phyloP scores from a whole-genome alignment of 2,113 vertebrate species.

The Epinephelus moara region DNA sequence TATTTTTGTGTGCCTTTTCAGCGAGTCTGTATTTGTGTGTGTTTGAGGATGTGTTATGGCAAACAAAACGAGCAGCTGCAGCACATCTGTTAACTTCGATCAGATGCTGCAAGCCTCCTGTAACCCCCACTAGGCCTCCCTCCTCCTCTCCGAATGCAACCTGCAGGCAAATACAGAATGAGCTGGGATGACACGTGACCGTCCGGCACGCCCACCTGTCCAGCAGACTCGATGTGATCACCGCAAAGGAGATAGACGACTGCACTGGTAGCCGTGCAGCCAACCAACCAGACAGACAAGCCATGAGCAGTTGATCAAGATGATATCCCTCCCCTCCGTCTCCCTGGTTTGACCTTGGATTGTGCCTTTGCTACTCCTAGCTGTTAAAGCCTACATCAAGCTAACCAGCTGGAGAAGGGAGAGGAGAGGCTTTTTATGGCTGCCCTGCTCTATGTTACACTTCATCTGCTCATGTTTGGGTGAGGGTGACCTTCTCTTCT shows the following conservation, averaged over 20 bases:
- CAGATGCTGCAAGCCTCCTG: conserved; percentile 56
- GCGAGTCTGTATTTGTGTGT: conserved; percentile 11
- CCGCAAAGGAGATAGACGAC: conserved; percentile 41
- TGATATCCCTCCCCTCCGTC: conserved; percentile 40
- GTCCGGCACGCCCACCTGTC: conserved; percentile 26
- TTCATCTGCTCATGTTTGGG: conserved; percentile 62
- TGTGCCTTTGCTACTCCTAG: conserved; percentile 31
- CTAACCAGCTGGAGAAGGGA: conserved; percentile 60
- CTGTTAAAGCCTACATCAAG: conserved; percentile 52
- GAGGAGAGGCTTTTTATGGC: conserved; percentile 54
- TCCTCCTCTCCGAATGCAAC: conserved; percentile 23
- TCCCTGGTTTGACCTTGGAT: conserved; percentile 69
- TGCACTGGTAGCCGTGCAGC: conserved; percentile 31
- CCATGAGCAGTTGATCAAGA: conserved; percentile 63
- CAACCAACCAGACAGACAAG: conserved; percentile 34
- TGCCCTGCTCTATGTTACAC: conserved; percentile 65
- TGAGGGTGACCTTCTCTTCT: conserved; percentile 63
- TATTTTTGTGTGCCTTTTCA: conserved; percentile 38
- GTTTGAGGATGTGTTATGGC: conserved; percentile 47
- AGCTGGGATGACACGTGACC: conserved; percentile 16
- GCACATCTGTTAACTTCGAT: conserved; percentile 75
- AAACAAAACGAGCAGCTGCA: conserved; percentile 71
- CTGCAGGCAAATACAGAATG: conserved; percentile 26
- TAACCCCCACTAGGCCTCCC: conserved; percentile 43
- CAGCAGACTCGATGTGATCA: conserved; percentile 27